Evolutionary conservation across 2,113 vertebrate genomes (phyloP).

Genomic region (Cisticola juncidis): DNA sequence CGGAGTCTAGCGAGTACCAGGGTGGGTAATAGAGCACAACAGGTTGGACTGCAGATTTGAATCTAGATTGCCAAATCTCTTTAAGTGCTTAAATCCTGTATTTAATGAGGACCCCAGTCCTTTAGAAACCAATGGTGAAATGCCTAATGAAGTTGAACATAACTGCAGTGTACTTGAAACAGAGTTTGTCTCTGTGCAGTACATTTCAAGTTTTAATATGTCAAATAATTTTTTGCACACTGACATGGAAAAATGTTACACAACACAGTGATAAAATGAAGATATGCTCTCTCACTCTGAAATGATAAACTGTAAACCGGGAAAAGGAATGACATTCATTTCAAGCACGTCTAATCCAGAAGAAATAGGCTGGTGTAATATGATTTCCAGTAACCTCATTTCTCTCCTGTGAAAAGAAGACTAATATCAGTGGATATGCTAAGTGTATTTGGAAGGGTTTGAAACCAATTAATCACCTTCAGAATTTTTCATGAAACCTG

Average conservation of each 20-base stretch:
- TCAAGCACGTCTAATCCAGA: conserved; percentile 35
- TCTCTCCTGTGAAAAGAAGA: conserved; percentile 49
- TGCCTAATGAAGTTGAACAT: conserved; percentile 9
- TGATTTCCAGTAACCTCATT: conserved; percentile 50
- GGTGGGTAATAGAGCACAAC: neutral
- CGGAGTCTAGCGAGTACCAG: neutral
- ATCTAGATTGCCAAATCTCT: conserved; percentile 35
- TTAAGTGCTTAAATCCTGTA: conserved; percentile 23
- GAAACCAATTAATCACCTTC: conserved; percentile 61
- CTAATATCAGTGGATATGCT: conserved; percentile 45
- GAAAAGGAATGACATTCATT: conserved; percentile 38
- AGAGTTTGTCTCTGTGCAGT: neutral
- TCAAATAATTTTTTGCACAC: neutral
- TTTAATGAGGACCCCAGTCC: neutral
- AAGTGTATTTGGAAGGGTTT: conserved; percentile 21
- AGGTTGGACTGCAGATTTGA: conserved; percentile 5
- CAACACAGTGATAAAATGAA: neutral
- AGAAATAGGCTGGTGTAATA: conserved; percentile 22
- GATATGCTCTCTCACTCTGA: neutral
- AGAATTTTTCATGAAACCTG: conserved; percentile 39
- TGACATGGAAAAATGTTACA: neutral
- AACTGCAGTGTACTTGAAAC: neutral
- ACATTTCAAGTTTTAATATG: neutral
- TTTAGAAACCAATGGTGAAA: conserved; percentile 8
- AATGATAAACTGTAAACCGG: neutral